These are phyloP conservation scores for Schizaphis graminum DNA, from an alignment of 2,888 invertebrate genomes.

Conservation along the genomic window DNA sequence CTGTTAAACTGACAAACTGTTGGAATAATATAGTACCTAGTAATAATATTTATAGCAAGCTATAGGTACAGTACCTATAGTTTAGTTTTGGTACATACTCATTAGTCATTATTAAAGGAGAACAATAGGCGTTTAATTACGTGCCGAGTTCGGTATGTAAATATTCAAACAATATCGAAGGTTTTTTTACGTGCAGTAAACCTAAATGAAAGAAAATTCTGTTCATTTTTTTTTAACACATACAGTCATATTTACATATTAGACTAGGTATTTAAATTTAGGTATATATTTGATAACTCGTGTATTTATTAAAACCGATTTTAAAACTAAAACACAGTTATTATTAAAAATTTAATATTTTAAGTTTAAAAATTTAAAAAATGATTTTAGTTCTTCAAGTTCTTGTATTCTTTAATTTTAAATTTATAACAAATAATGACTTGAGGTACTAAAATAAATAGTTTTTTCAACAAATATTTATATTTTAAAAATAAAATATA, in stretches of 20 bases:
- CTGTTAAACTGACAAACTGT: conserved; percentile 31
- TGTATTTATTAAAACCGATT: not conserved
- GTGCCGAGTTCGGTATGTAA: conserved; percentile 38
- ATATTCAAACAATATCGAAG: conserved; percentile 46
- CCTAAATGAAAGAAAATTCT: conserved; percentile 24
- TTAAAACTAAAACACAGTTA: not conserved
- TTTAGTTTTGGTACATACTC: conserved; percentile 35
- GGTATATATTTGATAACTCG: not conserved
- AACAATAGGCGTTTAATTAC: conserved; percentile 63
- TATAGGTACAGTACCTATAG: conserved; percentile 1
- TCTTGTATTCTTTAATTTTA: not conserved
- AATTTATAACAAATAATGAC: not conserved
- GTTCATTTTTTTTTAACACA: conserved; percentile 10
- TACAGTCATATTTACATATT: not conserved
- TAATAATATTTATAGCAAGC: not conserved
- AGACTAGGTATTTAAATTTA: not conserved
- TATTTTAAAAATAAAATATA: not conserved
- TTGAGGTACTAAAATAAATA: not conserved
- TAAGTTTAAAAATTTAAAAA: not conserved
- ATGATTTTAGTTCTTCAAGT: not conserved
- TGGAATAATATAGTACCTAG: not conserved
- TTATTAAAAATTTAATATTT: not conserved
- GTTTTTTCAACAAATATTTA: not conserved
- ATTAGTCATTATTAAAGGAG: conserved; percentile 42
- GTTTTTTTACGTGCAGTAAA: conserved; percentile 1